Percentiles rank a stretch among this genome's conserved stretches.
phyloP scores from a whole-genome alignment of 2,888 invertebrate genomes.

The Melinaea marsaeus region DNA sequence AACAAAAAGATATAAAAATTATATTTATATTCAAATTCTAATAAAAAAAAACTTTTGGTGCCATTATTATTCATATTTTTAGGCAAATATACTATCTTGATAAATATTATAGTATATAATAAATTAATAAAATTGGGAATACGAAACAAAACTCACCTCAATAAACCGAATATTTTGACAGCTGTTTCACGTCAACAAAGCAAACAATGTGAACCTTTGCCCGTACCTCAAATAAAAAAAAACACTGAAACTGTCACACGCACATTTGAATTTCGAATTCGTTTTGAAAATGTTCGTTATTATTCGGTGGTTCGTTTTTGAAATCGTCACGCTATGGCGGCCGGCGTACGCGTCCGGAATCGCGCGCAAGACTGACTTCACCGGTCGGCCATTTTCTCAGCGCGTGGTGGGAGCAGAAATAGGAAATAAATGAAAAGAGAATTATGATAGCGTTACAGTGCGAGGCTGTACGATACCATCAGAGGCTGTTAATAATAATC shows the following conservation, averaged over 20 bases:
- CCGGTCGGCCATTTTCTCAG: slow-evolving; percentile 62
- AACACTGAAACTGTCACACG: slow-evolving; percentile 42
- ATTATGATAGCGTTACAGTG: slow-evolving; percentile 29
- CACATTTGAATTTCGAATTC: slow-evolving; percentile 41
- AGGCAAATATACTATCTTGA: too few relatives aligned
- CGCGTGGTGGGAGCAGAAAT: slow-evolving; percentile 62
- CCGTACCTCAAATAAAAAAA: slow-evolving; percentile 16
- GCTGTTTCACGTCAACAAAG: slow-evolving; percentile 60
- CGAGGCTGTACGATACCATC: slow-evolving; percentile 39
- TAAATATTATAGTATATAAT: not conserved
- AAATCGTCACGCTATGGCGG: slow-evolving; percentile 36
- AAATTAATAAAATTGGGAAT: not conserved
- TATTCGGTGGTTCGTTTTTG: slow-evolving; percentile 36
- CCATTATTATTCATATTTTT: too few relatives aligned
- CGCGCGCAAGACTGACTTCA: slow-evolving; percentile 63
- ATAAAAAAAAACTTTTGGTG: too few relatives aligned
- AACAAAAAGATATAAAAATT: too few relatives aligned
- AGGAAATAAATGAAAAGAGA: slow-evolving; percentile 63
- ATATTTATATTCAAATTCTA: too few relatives aligned
- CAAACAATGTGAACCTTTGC: slow-evolving; percentile 47
- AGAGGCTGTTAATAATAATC: slow-evolving; percentile 20
- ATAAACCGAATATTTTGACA: slow-evolving; percentile 66
- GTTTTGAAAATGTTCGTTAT: slow-evolving; percentile 35
- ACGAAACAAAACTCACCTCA: slow-evolving; percentile 53
- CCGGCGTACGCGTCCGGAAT: slow-evolving; percentile 58